Evolutionary conservation across 2,113 vertebrate genomes (phyloP).

Genomic region (Anguilla rostrata): DNA sequence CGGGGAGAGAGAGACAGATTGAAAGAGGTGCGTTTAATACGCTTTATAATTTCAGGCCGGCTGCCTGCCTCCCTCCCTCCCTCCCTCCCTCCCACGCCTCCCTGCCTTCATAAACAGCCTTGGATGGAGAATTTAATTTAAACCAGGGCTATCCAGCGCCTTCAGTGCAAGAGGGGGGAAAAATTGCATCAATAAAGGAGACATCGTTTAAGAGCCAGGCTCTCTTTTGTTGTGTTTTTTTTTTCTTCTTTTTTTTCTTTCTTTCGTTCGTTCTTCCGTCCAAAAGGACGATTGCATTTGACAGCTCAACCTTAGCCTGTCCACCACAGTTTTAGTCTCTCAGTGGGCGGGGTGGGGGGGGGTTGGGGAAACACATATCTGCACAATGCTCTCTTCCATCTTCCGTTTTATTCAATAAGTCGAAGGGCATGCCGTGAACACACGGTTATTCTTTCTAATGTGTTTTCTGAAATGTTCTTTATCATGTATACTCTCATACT

Average conservation of each 20-base stretch:
- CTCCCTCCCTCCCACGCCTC: constrained; percentile 48
- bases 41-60: constrained; percentile 7
- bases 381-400: neutral
- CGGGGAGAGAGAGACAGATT: neutral
- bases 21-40: neutral
- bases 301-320: constrained; percentile 65
- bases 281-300: constrained; percentile 69
- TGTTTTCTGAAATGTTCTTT: neutral
- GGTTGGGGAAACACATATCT: neutral
- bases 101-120: constrained; percentile 72
- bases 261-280: constrained; percentile 31
- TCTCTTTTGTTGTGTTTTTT: constrained; percentile 59
- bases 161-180: constrained; percentile 51
- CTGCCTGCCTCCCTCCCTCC: too few relatives aligned
- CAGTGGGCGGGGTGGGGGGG: neutral
- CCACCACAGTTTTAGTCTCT: constrained; percentile 52
- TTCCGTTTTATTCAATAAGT: neutral
- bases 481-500: neutral
- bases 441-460: neutral
- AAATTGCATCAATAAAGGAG: constrained; percentile 74
- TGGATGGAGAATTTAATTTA: constrained; percentile 68
- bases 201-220: constrained; percentile 78
- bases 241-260: constrained; percentile 64
- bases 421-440: neutral
- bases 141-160: constrained; percentile 68